Base-by-base conservation (phyloP, 37 sponge, comb jelly and placozoan genomes). In the Spongilla lacustris region DNA sequence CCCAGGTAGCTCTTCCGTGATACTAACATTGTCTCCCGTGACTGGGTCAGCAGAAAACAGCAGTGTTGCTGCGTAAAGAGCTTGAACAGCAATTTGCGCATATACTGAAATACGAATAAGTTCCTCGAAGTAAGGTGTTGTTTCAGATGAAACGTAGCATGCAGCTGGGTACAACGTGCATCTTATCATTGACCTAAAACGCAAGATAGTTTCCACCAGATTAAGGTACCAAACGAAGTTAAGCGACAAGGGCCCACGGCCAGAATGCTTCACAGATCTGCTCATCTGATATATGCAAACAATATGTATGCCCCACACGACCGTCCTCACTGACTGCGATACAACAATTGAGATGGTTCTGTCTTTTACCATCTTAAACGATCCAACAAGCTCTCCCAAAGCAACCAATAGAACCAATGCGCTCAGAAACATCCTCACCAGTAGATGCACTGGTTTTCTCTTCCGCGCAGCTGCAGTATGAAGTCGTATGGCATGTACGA, bases 221-320 rank as follows among this genome's bases (percentile, higher is more conserved):
- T 86, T 74, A 5, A 90, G 38, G 30, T 84, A 78, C 94, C 94
- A 94, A 2, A 73, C 36, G 1, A 74, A 26, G 78, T 90, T 78
- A 14, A 94, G 91, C 0, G 69, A 66, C 23, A 88, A 48, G 17
- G 94, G 92, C 6, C 94, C 94, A 46, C 84, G 50, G 22, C 91
- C 94, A n/a, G 30, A 50, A 75, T 87, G 81, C 2, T 22, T 69
- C 25, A 84, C 69, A 21, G 94, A 90, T n/a, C 68, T 70, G 68
- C 84, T 71, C 29, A 90, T 23, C 31, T 76, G 68, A 24, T 77
- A 71, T 30, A 87, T 21, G 17, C 66, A 78, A 14, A 81, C 25
- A 1, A 58, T 22, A 49, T 94, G 91, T 2, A 71, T 31, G 0
- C 38, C 8, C 94, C 94, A 94, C 0, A 83, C 37, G 2, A 94